Percentiles rank a stretch among this genome's conserved stretches.
Conservation (phyloP, 2,888 invertebrate species). For the Ashinkailepas kermadecensis region DNA sequence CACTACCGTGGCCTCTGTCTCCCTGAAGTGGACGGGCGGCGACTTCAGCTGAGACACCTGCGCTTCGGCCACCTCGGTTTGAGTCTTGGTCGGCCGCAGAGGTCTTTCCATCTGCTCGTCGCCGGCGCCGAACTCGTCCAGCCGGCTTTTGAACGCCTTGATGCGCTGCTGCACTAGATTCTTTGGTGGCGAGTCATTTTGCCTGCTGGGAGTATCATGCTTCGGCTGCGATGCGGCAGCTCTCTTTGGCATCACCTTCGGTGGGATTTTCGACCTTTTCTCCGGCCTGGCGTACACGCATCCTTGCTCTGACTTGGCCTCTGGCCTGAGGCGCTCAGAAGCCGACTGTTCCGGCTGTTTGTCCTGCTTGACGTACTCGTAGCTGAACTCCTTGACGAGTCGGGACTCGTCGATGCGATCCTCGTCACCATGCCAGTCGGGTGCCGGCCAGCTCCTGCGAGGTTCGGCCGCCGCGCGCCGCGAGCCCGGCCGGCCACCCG, state of each 20-base stretch:
- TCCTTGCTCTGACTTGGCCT: too few relatives aligned
- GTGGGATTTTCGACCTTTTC: neutral
- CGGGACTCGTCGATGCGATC: conserved; percentile 31
- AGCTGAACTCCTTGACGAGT: conserved; percentile 34
- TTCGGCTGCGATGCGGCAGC: conserved; percentile 27
- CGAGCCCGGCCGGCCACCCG: conserved; percentile 22
- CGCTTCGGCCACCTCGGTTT: conserved; percentile 31
- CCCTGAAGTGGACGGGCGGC: conserved; percentile 28
- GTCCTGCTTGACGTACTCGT: conserved; percentile 33
- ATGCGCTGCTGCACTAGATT: conserved; percentile 41
- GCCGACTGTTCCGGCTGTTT: neutral
- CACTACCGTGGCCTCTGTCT: conserved; percentile 31
- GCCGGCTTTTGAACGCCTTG: conserved; percentile 35
- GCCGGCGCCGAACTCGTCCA: conserved; percentile 17
- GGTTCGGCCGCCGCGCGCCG: conserved; percentile 20
- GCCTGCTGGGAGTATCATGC: conserved; percentile 34
- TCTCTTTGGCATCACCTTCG: conserved; percentile 30
- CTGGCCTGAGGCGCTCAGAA: too few relatives aligned
- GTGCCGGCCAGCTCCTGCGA: conserved; percentile 29
- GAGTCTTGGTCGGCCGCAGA: conserved; percentile 28
- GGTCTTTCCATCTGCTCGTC: conserved; percentile 29
- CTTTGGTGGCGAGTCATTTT: neutral
- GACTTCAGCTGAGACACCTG: conserved; percentile 32
- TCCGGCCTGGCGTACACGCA: too few relatives aligned
- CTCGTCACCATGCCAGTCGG: conserved; percentile 31